A percentile compares a stretch with the other conserved stretches of the same genome.
Conservation (phyloP, 2,113 vertebrate species). For the Hystrix brachyura region DNA sequence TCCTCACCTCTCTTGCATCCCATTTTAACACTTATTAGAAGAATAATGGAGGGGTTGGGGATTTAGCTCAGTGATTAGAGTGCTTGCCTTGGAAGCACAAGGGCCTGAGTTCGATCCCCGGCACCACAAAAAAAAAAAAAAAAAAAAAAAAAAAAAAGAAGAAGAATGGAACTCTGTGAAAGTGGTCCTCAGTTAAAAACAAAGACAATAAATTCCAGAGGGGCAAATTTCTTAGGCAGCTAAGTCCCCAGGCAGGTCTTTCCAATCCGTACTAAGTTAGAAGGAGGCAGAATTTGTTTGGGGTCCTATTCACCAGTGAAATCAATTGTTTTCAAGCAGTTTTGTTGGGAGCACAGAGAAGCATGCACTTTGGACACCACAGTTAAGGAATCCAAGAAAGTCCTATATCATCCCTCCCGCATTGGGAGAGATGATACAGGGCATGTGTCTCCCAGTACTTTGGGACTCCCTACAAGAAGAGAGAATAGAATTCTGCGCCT, state of each 20-base stretch:
- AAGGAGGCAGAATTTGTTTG: background rate
- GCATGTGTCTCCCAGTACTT: rapidly evolving
- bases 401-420: background rate
- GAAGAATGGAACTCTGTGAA: background rate
- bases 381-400: background rate
- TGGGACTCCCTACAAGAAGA: background rate
- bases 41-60: background rate
- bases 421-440: background rate
- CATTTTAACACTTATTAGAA: background rate
- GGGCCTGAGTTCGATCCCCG: too few species aligned
- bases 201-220: background rate
- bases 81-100: too few species aligned
- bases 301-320: background rate
- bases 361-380: background rate
- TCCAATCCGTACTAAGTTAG: background rate
- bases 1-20: background rate
- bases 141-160: too few species aligned
- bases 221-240: background rate
- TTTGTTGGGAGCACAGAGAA: background rate
- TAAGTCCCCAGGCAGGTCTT: background rate
- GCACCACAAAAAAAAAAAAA: too few species aligned
- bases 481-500: background rate
- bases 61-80: too few species aligned
- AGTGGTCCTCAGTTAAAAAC: background rate
- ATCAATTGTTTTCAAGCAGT: background rate